Base-by-base conservation (phyloP, 2,113 vertebrate species). In the Bostrychus sinensis region DNA sequence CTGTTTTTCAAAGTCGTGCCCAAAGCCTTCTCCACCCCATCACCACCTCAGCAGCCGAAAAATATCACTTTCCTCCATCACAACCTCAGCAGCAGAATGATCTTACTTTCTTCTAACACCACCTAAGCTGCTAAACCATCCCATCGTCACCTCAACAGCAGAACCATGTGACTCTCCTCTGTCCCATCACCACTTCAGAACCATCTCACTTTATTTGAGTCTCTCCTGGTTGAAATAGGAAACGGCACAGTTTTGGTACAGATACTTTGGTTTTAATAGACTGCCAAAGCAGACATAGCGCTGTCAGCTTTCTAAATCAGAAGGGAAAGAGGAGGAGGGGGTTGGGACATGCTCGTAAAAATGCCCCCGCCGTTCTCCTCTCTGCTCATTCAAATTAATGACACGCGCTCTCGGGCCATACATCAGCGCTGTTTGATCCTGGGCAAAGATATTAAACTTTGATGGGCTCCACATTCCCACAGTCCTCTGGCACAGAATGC, bases 231-330 rank as follows among this genome's bases (percentile, higher is more conserved):
- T n/a, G 14, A 43, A 26, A 22, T 55, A 59, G 26, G 39, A 20
- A 39, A 22, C 38, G 37, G 70, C 58, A 22, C 45, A 10, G 69
- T 59, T 71, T 41, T 65, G 67, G 67, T 23, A 1, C 48, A 78
- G 77, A 73, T 72, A 66, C 81, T 75, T 56, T 28, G 20, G n/a
- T 77, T 88, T 84, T 78, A 71, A 86, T 80, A 57, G 62, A 82
- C 73, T 82, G 56, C 75, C 12, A 38, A 67, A 75, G 65, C 81
- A 75, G 65, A 80, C 65, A 23, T 75, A 79, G 55, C 80, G 69
- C 45, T 70, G 81, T 80, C 77, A 64, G 79, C 79, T 83, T 82
- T 81, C 80, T 85, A 89, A 86, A 89, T 88, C 81, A 84, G 74
- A 75, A 67, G 58, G 50, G 69, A 60, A 36, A 66, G 23, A 62